phyloP scores from a whole-genome alignment of 2,113 vertebrate genomes.

The Carassius auratus region DNA sequence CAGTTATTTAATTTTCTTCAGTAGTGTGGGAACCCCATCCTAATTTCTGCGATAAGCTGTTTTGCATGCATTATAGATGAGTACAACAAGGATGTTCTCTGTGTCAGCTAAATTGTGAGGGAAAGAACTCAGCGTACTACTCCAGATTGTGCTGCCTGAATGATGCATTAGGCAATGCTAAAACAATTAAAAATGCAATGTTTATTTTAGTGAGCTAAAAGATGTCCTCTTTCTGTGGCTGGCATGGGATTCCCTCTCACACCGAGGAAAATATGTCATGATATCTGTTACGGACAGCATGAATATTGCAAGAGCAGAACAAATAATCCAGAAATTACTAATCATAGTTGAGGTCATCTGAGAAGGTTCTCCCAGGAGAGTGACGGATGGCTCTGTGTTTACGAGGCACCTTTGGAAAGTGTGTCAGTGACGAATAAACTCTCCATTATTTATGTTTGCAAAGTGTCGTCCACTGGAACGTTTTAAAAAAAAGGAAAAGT shows the following conservation, averaged over 20 bases:
- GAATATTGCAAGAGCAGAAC: slow-evolving; percentile 72
- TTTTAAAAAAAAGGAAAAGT: slow-evolving; percentile 39
- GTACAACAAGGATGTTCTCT: slow-evolving; percentile 53
- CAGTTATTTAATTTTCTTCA: not conserved
- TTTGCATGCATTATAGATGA: slow-evolving; percentile 34
- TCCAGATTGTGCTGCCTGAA: slow-evolving; percentile 63
- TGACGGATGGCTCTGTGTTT: slow-evolving; percentile 65
- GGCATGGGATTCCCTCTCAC: slow-evolving; percentile 73
- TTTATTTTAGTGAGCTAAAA: slow-evolving; percentile 61
- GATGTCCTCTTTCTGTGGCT: slow-evolving; percentile 53
- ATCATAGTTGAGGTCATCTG: slow-evolving; percentile 71
- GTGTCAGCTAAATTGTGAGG: slow-evolving; percentile 58
- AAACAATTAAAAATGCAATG: slow-evolving; percentile 72
- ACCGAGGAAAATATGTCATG: slow-evolving; percentile 57
- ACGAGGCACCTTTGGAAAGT: slow-evolving; percentile 58
- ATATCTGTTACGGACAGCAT: slow-evolving; percentile 61
- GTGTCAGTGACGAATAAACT: slow-evolving; percentile 59
- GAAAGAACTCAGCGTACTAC: slow-evolving; percentile 57
- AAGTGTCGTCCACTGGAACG: slow-evolving; percentile 46
- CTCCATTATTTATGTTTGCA: slow-evolving; percentile 55
- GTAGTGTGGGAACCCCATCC: not conserved
- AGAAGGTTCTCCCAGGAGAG: slow-evolving; percentile 62
- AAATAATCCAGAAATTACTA: slow-evolving; percentile 75
- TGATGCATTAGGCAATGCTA: slow-evolving; percentile 67
- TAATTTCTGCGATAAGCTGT: slow-evolving; percentile 8